phyloP scores from a whole-genome alignment of 2,888 invertebrate species.

The Lithophane leautieri region DNA sequence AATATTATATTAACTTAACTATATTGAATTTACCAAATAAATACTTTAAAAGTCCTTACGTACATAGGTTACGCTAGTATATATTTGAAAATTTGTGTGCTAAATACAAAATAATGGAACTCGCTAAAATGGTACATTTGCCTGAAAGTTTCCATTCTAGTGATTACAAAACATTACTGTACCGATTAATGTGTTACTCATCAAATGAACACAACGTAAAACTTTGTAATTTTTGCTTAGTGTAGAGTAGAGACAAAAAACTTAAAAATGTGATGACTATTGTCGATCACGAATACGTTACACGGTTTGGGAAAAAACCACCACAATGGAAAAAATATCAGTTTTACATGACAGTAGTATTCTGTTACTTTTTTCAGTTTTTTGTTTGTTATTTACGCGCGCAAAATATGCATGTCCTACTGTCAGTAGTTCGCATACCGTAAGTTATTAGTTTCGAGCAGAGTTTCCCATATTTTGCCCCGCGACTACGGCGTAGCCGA shows the following conservation, averaged over 20 bases:
- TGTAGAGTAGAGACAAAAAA: not conserved
- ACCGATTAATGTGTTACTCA: not conserved
- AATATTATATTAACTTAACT: no score
- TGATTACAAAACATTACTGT: constrained; percentile 4
- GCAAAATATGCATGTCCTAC: not conserved
- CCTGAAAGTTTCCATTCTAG: not conserved
- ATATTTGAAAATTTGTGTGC: not conserved
- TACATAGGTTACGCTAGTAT: no score
- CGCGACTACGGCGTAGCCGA: constrained; percentile 12
- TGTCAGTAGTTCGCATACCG: not conserved
- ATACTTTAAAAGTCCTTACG: no score
- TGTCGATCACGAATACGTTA: constrained; percentile 1
- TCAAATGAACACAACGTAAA: not conserved
- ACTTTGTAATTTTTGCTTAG: not conserved
- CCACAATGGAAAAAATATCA: no score
- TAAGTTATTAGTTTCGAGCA: not conserved
- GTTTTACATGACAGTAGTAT: not conserved
- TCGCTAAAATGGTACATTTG: not conserved
- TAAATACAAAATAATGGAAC: not conserved
- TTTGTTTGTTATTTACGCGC: no score
- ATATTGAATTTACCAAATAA: no score
- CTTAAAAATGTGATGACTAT: not conserved
- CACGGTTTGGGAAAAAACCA: not conserved
- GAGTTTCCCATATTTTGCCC: not conserved
- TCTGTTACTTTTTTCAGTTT: not conserved